Evolutionary conservation across 2,888 invertebrate species (phyloP).

Genomic region (Dryocosmus kuriphilus): DNA sequence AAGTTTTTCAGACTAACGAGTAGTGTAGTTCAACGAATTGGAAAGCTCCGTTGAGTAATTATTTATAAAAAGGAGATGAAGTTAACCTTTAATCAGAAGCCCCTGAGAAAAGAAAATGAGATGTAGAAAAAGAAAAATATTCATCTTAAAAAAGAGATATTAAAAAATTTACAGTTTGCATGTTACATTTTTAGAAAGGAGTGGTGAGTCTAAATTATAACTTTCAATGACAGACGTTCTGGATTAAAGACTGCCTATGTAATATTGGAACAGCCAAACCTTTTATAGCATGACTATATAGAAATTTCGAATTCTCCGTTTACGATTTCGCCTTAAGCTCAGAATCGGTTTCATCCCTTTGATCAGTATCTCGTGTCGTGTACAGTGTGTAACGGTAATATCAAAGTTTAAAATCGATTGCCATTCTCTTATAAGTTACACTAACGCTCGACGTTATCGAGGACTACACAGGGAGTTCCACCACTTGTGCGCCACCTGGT

Average conservation of each 20-base stretch:
- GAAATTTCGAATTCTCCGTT: constrained; percentile 8
- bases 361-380: constrained; percentile 10
- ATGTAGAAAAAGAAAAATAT: neutral
- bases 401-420: constrained; percentile 19
- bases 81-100: neutral
- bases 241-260: neutral
- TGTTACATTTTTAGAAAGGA: neutral
- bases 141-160: neutral
- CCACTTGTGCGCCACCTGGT: no score
- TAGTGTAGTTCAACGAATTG: constrained; percentile 9
- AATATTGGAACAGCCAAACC: no score
- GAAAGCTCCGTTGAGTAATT: constrained; percentile 7
- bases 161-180: neutral
- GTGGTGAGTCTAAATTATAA: constrained; percentile 6
- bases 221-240: constrained; percentile 3
- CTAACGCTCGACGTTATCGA: neutral
- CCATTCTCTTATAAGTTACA: neutral
- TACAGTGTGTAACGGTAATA: neutral
- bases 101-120: neutral
- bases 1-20: neutral
- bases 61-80: neutral
- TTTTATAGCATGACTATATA: neutral
- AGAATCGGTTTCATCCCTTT: constrained; percentile 11
- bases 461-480: no score
- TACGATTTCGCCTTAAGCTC: neutral